Evolutionary conservation across 2,113 vertebrate genomes (phyloP).

Genomic region (Ailurus styani): DNA sequence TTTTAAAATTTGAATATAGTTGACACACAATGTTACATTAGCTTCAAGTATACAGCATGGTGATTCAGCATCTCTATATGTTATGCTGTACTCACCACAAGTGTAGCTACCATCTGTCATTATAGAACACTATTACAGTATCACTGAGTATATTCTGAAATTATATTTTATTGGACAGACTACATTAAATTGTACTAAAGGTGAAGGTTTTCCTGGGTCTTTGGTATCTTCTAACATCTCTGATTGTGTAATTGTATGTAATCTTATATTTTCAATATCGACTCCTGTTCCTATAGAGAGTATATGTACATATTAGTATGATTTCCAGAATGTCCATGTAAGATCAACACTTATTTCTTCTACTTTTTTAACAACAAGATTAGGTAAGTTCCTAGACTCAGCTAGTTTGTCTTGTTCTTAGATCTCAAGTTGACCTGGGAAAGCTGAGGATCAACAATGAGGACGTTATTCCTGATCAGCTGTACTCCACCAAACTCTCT

Average conservation of each 20-base stretch:
- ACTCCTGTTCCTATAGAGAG: neutral
- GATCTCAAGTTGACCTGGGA: neutral
- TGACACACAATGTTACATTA: neutral
- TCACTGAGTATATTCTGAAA: neutral
- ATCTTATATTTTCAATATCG: neutral
- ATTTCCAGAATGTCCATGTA: neutral
- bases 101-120: neutral
- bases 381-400: neutral
- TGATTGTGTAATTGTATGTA: neutral
- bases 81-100: neutral
- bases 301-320: neutral
- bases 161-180: neutral
- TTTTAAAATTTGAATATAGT: neutral
- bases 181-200: neutral
- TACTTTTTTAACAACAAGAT: neutral
- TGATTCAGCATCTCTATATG: neutral
- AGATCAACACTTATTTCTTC: neutral
- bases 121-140: neutral
- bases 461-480: neutral
- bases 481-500: neutral
- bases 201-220: neutral
- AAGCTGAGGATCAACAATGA: neutral
- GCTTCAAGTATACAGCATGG: neutral
- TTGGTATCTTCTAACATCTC: neutral
- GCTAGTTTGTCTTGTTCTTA: neutral